Conservation (phyloP, 2,888 invertebrate genomes). For the Ptycholaimellus sp. region DNA sequence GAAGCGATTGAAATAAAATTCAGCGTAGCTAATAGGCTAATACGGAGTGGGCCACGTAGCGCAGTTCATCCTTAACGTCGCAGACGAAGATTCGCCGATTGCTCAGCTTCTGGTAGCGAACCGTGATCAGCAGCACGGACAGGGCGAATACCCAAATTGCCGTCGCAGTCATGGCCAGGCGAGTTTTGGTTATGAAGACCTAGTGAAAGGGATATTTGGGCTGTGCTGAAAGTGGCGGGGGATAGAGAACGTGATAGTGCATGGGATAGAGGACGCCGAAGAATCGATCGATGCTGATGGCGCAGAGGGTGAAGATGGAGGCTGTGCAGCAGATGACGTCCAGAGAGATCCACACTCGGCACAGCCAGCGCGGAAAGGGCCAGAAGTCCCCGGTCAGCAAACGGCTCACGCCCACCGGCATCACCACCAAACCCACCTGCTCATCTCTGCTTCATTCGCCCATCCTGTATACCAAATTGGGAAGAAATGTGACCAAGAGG, state of each 20-base stretch:
- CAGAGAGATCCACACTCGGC: slow-evolving; percentile 6
- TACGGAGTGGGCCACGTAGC: slow-evolving; percentile 5
- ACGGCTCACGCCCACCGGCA: slow-evolving; percentile 3
- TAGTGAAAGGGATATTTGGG: too few species aligned
- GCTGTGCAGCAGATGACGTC: slow-evolving; percentile 7
- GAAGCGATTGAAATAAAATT: too few species aligned
- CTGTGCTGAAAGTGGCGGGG: too few species aligned
- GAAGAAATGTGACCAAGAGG: not conserved
- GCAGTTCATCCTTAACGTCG: slow-evolving; percentile 6
- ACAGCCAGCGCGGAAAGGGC: slow-evolving; percentile 1
- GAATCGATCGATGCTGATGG: slow-evolving; percentile 6
- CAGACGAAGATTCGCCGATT: too few species aligned
- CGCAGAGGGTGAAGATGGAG: slow-evolving; percentile 5
- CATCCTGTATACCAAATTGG: too few species aligned
- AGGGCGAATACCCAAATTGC: slow-evolving; percentile 5
- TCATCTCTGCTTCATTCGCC: too few species aligned
- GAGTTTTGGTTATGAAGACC: too few species aligned
- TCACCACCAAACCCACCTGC: slow-evolving; percentile 3
- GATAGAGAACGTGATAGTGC: slow-evolving; percentile 2
- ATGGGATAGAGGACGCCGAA: slow-evolving; percentile 7
- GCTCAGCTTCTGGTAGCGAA: not conserved
- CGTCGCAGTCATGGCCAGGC: not conserved
- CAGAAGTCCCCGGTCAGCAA: not conserved
- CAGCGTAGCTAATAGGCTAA: too few species aligned
- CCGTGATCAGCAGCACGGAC: slow-evolving; percentile 3